Base-by-base conservation (phyloP, 2,888 invertebrate genomes). In the Ectemnius lituratus region DNA sequence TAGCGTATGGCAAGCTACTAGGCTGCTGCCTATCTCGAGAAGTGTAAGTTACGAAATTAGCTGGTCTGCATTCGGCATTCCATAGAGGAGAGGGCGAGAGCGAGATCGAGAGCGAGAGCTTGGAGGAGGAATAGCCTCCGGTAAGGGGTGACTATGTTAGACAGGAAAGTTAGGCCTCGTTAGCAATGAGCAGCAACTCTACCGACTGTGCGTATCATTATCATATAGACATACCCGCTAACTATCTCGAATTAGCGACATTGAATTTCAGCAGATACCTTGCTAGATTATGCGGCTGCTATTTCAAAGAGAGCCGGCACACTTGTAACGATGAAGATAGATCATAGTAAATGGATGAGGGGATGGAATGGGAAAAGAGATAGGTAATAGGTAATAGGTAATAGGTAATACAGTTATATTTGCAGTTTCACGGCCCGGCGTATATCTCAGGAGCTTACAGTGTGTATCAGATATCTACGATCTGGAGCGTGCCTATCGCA, bases 151-250 rank as follows among this genome's bases (percentile, higher is more conserved):
- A 63, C 66, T 76, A 23, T 23, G 75, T 76, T 70, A 76, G 60
- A 20, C 56, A 67, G 70, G 66, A 67, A 76, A 75, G 75, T 76
- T 76, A 70, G 62, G 70, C 47, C 70, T 76, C 66, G 70, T 76
- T 76, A 75, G 70, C 75, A 75, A 66, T 70, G 47, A 70, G 60
- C 59, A 70, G 66, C 20, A 66, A 66, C 59, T 69, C 27, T 27
- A 37, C 37, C 37, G 5, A 11, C 37, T 11, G 37, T 37, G 49
- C 45, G 63, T 65, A 75, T 70, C 66, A 76, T 76, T 76, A 76
- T 76, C 75, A 76, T 75, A 75, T 74, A 62, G 74, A 68, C 75
- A 66, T 37, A 45, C 46, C 28, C 59, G 37, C 64, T 64, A 76
- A 76, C 65, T 75, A 20, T 65, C 49, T 23, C 20, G 65, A 76